Conservation (phyloP, 2,113 vertebrate genomes). For the Esox niger region DNA sequence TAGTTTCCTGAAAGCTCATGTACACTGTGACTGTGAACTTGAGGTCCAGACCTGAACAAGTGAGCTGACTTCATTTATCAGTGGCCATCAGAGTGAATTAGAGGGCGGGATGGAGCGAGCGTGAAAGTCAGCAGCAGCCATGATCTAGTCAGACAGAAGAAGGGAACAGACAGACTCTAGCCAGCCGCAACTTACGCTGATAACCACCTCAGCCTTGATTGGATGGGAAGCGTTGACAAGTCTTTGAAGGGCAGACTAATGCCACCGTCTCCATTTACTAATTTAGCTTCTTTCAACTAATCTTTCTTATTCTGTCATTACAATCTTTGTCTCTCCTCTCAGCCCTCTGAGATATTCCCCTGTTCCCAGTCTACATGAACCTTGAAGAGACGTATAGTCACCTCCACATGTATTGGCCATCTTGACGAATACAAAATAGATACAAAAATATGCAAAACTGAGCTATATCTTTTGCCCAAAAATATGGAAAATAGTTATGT, state of each 20-base stretch:
- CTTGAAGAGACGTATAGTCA: neutral
- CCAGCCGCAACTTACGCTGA: constrained; percentile 4
- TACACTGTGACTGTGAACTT: constrained; percentile 7
- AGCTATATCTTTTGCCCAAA: too few relatives aligned
- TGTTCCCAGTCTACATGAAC: neutral
- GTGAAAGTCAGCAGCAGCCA: constrained; percentile 10
- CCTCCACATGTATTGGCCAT: too few relatives aligned
- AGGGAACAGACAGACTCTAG: neutral
- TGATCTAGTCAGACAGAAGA: constrained; percentile 4
- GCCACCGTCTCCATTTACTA: constrained; percentile 14
- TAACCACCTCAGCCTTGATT: constrained; percentile 28
- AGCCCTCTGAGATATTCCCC: neutral
- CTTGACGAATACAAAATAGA: too few relatives aligned
- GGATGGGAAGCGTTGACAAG: constrained; percentile 15
- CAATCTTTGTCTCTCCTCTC: neutral
- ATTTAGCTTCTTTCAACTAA: constrained; percentile 24
- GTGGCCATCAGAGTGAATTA: constrained; percentile 20
- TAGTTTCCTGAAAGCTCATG: constrained; percentile 1
- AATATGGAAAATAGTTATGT: too few relatives aligned
- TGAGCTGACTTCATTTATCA: constrained; percentile 31
- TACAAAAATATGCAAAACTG: too few relatives aligned
- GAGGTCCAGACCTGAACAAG: constrained; percentile 2
- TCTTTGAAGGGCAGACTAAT: constrained; percentile 20
- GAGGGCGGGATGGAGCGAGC: constrained; percentile 5
- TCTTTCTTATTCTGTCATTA: neutral